Conservation (phyloP, 2,888 invertebrate genomes). For the Aphidius colemani region DNA sequence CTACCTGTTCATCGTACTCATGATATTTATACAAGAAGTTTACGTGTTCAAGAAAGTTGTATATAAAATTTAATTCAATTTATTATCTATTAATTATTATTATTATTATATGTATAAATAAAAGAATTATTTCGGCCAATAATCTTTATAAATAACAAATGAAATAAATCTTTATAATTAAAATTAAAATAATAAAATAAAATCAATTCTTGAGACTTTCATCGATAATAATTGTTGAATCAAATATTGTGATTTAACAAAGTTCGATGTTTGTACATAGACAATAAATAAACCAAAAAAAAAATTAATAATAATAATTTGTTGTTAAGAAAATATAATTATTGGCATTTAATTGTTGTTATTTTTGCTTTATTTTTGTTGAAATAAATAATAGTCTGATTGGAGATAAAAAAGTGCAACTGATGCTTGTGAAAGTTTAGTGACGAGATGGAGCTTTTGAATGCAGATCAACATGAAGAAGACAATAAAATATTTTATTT, state of each 20-base stretch:
- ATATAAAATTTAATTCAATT: slow-evolving; percentile 42
- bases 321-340: slow-evolving; percentile 36
- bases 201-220: slow-evolving; percentile 11
- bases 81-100: no score
- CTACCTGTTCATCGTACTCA: slow-evolving; percentile 52
- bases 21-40: slow-evolving; percentile 54
- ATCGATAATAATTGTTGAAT: slow-evolving; percentile 12
- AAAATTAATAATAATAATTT: slow-evolving; percentile 21
- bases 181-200: slow-evolving; percentile 13
- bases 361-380: no score
- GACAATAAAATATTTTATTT: no score
- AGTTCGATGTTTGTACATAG: slow-evolving; percentile 47
- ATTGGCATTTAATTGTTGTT: background rate
- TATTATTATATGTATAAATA: no score
- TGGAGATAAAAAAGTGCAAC: no score
- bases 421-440: no score
- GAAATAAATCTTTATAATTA: slow-evolving; percentile 5
- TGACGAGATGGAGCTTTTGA: no score
- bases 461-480: background rate
- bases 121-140: no score
- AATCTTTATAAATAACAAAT: slow-evolving; percentile 4
- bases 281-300: slow-evolving; percentile 41
- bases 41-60: slow-evolving; percentile 55
- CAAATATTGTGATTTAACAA: slow-evolving; percentile 6
- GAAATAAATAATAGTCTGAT: no score